Evolutionary conservation across 35 echinoderm and acorn worm genomes (phyloP).

Genomic region (Lytechinus pictus): DNA sequence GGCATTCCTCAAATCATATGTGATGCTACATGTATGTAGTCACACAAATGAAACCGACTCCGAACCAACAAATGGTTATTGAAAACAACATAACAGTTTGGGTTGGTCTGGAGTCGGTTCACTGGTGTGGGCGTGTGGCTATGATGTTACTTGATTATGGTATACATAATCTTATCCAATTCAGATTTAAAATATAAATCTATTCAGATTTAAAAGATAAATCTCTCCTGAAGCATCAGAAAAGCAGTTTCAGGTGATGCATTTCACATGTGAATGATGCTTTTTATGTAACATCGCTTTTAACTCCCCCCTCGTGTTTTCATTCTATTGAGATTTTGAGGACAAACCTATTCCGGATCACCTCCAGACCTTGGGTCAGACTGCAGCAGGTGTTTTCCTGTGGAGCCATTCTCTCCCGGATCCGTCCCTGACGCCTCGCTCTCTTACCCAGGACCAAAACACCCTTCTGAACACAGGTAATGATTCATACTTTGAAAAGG

Average conservation of each 20-base stretch:
- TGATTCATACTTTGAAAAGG: neutral
- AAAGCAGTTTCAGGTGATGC: neutral
- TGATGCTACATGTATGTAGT: too few relatives aligned
- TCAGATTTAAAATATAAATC: too few relatives aligned
- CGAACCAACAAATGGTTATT: too few relatives aligned
- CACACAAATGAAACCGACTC: too few relatives aligned
- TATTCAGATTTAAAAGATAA: too few relatives aligned
- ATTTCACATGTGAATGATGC: too few relatives aligned
- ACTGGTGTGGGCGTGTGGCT: too few relatives aligned
- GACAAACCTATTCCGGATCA: slow-evolving; percentile 37
- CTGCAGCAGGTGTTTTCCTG: slow-evolving; percentile 19
- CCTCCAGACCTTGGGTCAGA: slow-evolving; percentile 18
- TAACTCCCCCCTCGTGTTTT: neutral
- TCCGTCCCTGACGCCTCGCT: neutral
- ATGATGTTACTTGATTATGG: too few relatives aligned
- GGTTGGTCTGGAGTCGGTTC: too few relatives aligned
- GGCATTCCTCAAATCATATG: too few relatives aligned
- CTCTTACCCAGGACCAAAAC: neutral
- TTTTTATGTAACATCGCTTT: neutral
- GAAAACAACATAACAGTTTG: too few relatives aligned
- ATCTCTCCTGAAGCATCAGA: neutral
- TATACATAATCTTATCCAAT: too few relatives aligned
- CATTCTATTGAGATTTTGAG: neutral
- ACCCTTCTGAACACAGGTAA: neutral
- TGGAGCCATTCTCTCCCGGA: neutral